Evolutionary conservation across 2,797 vertebrate genomes (phyloP), one percentile per base, ranked within the genome.

Genomic region (Mycteria americana): DNA sequence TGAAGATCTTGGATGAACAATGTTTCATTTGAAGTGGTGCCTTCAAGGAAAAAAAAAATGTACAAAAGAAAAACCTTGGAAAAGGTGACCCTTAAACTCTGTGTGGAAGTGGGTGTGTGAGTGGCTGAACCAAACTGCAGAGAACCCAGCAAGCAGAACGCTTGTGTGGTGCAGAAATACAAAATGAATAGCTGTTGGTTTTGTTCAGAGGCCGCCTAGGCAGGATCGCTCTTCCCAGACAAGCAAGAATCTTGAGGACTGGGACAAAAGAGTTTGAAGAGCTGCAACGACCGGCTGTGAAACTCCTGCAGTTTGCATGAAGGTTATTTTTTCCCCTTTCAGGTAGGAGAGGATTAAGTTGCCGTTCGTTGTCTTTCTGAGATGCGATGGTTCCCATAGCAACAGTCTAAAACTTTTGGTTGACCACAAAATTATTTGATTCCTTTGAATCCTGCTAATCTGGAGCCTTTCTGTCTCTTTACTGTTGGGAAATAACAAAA

Each of bases 251-350:
- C 64, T 64, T 30, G 31, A 77, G 45, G 41, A 92, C 15, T 15
- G n/a, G 45, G 25, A 50, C 37, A 48, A 17, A 48, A 62, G 60
- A 23, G 19, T 25, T 35, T 18, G 21, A 51, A 84, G 75, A 69
- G 39, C 67, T 9, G 5, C 2, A 1, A 2, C 1, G 1, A 54
- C n/a, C 6, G 10, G 6, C 78, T n/a, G 3, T 27, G 51, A 73
- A 46, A 27, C 27, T 50, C 35, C 43, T 3, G 30, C 37, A 8
- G 6, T 48, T 83, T 4, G 3, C 22, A 10, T 28, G 19, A 59
- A 68, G 25, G 72, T 56, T 72, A 10, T 86, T 81, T 73, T 73
- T 33, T 10, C 39, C 45, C 12, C n/a, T 80, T 50, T 68, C 70
- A 63, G 27, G 28, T 1, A 31, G 33, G 30, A 50, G 18, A 56